Percentiles rank a stretch among this genome's conserved stretches.
phyloP scores from a whole-genome alignment of 2,797 vertebrate genomes.

The Epinephelus coioides region DNA sequence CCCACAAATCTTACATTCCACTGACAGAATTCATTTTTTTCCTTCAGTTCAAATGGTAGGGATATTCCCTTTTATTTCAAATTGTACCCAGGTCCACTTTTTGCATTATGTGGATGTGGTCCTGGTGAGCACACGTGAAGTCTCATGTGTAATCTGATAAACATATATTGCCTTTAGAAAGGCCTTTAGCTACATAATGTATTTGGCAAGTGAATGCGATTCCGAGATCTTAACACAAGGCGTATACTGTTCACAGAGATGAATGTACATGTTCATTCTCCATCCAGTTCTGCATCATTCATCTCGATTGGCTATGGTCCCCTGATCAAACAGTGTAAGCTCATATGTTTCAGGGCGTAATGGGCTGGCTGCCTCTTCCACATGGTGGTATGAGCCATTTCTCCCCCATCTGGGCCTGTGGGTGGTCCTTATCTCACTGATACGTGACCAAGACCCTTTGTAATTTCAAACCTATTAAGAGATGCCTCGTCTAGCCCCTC shows the following conservation, averaged over 20 bases:
- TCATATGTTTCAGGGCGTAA: constrained; percentile 63
- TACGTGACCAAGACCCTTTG: constrained; percentile 55
- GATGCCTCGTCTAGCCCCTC: constrained; percentile 33
- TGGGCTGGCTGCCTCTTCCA: constrained; percentile 63
- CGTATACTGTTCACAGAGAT: constrained; percentile 52
- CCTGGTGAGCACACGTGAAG: constrained; percentile 2
- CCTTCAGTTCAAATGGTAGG: constrained; percentile 18
- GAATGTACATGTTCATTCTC: constrained; percentile 54
- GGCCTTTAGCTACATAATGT: constrained; percentile 10
- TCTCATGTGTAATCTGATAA: constrained; percentile 34
- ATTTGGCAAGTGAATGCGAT: constrained; percentile 29
- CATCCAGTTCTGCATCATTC: constrained; percentile 62
- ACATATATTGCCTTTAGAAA: constrained; percentile 22
- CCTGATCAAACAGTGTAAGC: constrained; percentile 71
- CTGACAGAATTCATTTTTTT: constrained; percentile 20
- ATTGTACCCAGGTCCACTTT: background rate
- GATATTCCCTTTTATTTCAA: constrained; percentile 14
- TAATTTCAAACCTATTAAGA: constrained; percentile 58
- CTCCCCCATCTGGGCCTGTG: constrained; percentile 63
- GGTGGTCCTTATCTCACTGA: constrained; percentile 78
- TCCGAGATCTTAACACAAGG: constrained; percentile 42
- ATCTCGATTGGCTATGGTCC: constrained; percentile 57
- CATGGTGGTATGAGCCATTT: constrained; percentile 69
- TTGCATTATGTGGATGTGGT: background rate
- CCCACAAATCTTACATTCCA: constrained; percentile 60